A percentile compares a stretch with the other conserved stretches of the same genome.
phyloP scores from a whole-genome alignment of 2,888 invertebrate genomes.

The Microchrysa polita region DNA sequence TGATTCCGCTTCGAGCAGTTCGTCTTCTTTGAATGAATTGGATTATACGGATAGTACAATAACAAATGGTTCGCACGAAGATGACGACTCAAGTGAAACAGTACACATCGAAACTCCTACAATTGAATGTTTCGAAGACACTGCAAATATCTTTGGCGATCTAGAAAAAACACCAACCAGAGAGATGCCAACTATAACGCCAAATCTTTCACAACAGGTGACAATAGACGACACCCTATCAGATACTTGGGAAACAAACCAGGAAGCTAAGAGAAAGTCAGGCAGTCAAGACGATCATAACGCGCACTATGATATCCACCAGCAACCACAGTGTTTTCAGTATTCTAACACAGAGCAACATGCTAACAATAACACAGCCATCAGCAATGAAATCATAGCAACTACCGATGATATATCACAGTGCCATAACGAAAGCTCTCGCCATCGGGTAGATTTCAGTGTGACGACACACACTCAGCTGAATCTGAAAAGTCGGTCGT shows the following conservation, averaged over 20 bases:
- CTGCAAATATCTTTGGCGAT: conserved; percentile 29
- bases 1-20: conserved; percentile 73
- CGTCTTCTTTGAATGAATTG: conserved; percentile 70
- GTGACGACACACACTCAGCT: neutral
- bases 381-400: neutral
- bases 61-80: conserved; percentile 64
- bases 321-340: neutral
- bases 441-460: neutral
- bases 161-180: conserved; percentile 32
- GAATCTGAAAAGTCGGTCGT: conserved; percentile 11
- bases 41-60: conserved; percentile 62
- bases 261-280: too few relatives aligned
- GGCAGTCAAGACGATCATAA: neutral
- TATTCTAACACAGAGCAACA: neutral
- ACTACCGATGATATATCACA: neutral
- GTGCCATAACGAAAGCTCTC: conserved; percentile 10
- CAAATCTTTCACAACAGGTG: neutral
- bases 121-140: conserved; percentile 52
- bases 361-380: conserved; percentile 9
- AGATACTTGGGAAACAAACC: too few relatives aligned
- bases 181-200: conserved; percentile 32
- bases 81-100: conserved; percentile 65
- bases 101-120: conserved; percentile 54
- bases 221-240: too few relatives aligned
- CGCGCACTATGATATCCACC: neutral